Percentiles rank a stretch among this genome's conserved stretches.
Evolutionary conservation across 2,113 vertebrate genomes (phyloP).

Genomic region (Zosterops borbonicus): DNA sequence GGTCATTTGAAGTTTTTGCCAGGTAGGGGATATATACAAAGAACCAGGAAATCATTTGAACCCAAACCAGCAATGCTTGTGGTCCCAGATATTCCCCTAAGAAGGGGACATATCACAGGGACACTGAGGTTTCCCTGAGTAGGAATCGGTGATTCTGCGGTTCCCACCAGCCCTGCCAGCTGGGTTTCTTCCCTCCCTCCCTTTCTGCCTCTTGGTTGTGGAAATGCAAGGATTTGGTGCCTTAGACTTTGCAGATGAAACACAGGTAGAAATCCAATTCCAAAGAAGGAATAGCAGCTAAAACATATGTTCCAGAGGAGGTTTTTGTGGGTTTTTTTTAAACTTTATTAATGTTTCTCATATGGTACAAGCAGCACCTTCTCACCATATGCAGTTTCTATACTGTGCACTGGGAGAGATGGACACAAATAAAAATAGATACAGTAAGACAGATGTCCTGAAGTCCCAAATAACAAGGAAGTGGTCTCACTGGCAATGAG

Average conservation of each 20-base stretch:
- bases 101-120: background rate
- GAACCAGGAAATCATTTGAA: background rate
- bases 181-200: background rate
- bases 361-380: constrained; percentile 1
- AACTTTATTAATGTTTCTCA: background rate
- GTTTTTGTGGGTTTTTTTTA: background rate
- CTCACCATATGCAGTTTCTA: constrained; percentile 22
- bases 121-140: background rate
- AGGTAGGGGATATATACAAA: background rate
- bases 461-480: constrained; percentile 41
- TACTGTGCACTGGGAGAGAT: background rate
- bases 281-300: background rate
- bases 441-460: constrained; percentile 24
- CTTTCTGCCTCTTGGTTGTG: background rate
- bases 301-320: background rate
- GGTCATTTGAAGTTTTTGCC: background rate
- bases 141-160: background rate
- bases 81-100: background rate
- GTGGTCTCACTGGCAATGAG: constrained; percentile 5
- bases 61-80: background rate
- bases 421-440: constrained; percentile 41
- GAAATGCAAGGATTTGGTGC: background rate
- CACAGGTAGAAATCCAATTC: background rate
- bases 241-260: background rate
- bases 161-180: background rate